Evolutionary conservation across 2,113 vertebrate genomes (phyloP), one percentile per base, ranked within the genome.

Genomic region (Plecotus auritus): DNA sequence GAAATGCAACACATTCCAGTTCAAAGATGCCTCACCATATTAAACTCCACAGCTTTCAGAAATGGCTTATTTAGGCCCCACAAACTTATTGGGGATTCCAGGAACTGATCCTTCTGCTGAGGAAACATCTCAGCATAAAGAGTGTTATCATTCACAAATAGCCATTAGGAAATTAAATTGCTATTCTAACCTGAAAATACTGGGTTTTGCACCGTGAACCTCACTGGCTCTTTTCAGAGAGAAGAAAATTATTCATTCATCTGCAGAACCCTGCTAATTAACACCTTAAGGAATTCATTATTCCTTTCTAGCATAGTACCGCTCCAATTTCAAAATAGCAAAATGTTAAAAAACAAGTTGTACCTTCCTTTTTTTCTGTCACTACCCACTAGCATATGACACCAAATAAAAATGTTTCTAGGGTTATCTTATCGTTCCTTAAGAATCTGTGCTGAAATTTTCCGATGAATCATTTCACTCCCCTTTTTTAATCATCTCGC

Each of bases 291-390:
- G 10, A 61, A 49, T 49, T 42, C 76, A 47, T 64, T 74, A 73
- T 83, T 85, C 70, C 59, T 90, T 59, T 66, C 80, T n/a, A 94
- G 64, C 83, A 56, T 0, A 22, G 42, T 18, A 42, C 32, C 51
- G 49, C 66, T 87, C 45, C 47, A 73, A 47, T 77, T 89, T 85
- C 74, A 93, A 90, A 93, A 89, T 14, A 87, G 89, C 66, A 70
- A 80, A 89, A 93, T 80, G 76, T 74, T 91, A 94, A 90, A 54
- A 96, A 97, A 95, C 86, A 95, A 94, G 26, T 66, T 91, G 64
- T 87, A 86, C 89, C 73, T 93, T 84, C 12, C 14, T 59, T 84
- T 87, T 28, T 23, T 51, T n/a, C 45, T 51, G 70, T 73, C 89
- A 87, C 51, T 74, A 91, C 69, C 82, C 88, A 88, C 74, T 54